phyloP scores from a whole-genome alignment of 2,888 invertebrate genomes.

The Luffia ferchaultella region DNA sequence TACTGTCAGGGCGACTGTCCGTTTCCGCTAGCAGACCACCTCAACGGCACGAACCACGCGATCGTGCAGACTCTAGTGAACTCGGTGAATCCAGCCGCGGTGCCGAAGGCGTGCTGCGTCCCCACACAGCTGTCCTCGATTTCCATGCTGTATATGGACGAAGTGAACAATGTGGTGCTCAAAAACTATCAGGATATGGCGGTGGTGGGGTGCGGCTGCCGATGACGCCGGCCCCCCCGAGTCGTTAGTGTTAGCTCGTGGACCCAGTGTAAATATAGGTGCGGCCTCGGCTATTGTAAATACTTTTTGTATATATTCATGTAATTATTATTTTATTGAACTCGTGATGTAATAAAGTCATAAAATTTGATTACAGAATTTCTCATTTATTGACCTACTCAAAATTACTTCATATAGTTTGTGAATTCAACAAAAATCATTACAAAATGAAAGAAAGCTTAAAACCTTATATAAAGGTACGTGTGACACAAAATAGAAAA shows the following conservation, averaged over 20 bases:
- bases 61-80: slow-evolving; percentile 97
- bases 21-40: slow-evolving; percentile 91
- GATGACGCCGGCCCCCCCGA: slow-evolving; percentile 69
- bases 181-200: slow-evolving; percentile 99
- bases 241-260: slow-evolving; percentile 29
- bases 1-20: slow-evolving; percentile 96
- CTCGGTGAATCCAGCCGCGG: slow-evolving; percentile 87
- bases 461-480: too few relatives aligned
- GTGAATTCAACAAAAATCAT: too few relatives aligned
- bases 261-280: slow-evolving; percentile 64
- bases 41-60: slow-evolving; percentile 98
- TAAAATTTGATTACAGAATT: slow-evolving; percentile 30
- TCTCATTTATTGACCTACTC: neutral
- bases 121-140: slow-evolving; percentile 94
- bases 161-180: slow-evolving; percentile 92
- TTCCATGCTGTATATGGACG: slow-evolving; percentile 96
- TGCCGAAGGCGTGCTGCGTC: slow-evolving; percentile 97
- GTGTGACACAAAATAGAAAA: too few relatives aligned
- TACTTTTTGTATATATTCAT: slow-evolving; percentile 38
- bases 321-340: slow-evolving; percentile 64
- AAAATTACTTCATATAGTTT: too few relatives aligned
- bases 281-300: slow-evolving; percentile 58
- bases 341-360: slow-evolving; percentile 59
- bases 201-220: slow-evolving; percentile 97
- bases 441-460: too few relatives aligned